Evolutionary conservation across 2,888 invertebrate genomes (phyloP).

Genomic region (Chromoteleia sp.): DNA sequence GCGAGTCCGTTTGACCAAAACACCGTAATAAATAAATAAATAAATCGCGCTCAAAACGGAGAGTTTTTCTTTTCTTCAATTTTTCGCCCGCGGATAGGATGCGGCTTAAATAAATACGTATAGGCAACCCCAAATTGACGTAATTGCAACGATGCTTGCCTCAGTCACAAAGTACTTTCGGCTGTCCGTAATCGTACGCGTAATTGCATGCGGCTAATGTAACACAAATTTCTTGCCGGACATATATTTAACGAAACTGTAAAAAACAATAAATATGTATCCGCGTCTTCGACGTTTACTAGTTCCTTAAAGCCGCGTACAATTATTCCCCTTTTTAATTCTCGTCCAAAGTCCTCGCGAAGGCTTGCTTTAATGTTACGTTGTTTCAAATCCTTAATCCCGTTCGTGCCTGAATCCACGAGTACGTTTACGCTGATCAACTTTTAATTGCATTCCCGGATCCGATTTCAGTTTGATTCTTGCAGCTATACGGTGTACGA

Average conservation of each 20-base stretch:
- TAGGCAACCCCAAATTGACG: constrained; percentile 40
- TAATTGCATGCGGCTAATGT: constrained; percentile 42
- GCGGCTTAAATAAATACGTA: constrained; percentile 26
- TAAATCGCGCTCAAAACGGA: constrained; percentile 9
- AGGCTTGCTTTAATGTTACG: too few species aligned
- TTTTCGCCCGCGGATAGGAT: not conserved
- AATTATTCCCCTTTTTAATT: constrained; percentile 9
- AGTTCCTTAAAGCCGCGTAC: not conserved
- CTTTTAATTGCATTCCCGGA: too few species aligned
- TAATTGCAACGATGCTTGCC: constrained; percentile 37
- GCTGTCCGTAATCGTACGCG: constrained; percentile 12
- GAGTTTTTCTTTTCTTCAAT: not conserved
- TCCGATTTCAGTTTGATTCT: too few species aligned
- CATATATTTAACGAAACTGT: constrained; percentile 29
- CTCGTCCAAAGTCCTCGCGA: not conserved
- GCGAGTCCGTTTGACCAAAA: constrained; percentile 11
- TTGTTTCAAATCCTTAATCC: too few species aligned
- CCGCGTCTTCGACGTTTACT: constrained; percentile 2
- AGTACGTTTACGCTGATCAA: too few species aligned
- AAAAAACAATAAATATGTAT: constrained; percentile 31
- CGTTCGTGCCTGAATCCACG: too few species aligned
- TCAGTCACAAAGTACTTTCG: constrained; percentile 44
- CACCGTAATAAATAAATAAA: constrained; percentile 22
- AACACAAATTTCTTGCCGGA: constrained; percentile 32
- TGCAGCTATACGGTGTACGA: too few species aligned